A percentile compares a stretch with the other conserved stretches of the same genome.
These are phyloP conservation scores for Lampris megalopsis DNA, from an alignment of 2,113 vertebrate genomes.

Conservation along the genomic window DNA sequence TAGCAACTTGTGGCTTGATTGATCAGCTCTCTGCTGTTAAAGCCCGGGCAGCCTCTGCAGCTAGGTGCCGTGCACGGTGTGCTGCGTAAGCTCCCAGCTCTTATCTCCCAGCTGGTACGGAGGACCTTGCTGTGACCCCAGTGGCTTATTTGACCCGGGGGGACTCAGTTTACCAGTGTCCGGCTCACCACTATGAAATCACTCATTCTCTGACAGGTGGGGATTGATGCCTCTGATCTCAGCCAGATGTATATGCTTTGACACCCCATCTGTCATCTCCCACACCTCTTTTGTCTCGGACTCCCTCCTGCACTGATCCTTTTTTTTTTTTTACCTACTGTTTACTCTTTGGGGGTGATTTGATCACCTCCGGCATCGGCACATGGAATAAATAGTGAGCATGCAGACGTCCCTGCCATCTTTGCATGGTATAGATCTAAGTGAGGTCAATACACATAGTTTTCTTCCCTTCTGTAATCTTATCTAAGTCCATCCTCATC, in stretches of 20 bases:
- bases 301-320: slow-evolving; percentile 37
- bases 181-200: slow-evolving; percentile 66
- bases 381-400: slow-evolving; percentile 17
- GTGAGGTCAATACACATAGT: background rate
- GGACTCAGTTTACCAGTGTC: slow-evolving; percentile 59
- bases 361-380: slow-evolving; percentile 27
- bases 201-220: slow-evolving; percentile 74
- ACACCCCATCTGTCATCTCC: slow-evolving; percentile 71
- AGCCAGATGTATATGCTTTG: slow-evolving; percentile 66
- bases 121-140: slow-evolving; percentile 67
- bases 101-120: slow-evolving; percentile 63
- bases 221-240: slow-evolving; percentile 70
- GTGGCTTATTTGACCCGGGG: slow-evolving; percentile 64
- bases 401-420: background rate
- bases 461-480: background rate
- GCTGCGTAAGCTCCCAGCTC: slow-evolving; percentile 65
- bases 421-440: background rate
- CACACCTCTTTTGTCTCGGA: slow-evolving; percentile 56
- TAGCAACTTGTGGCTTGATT: slow-evolving; percentile 46
- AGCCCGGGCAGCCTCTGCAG: slow-evolving; percentile 48
- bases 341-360: slow-evolving; percentile 26
- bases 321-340: slow-evolving; percentile 36
- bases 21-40: slow-evolving; percentile 54
- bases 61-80: slow-evolving; percentile 49
- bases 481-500: background rate